Conservation (phyloP, 1,140 invertebrate species). For the Drosophila aff. region DNA sequence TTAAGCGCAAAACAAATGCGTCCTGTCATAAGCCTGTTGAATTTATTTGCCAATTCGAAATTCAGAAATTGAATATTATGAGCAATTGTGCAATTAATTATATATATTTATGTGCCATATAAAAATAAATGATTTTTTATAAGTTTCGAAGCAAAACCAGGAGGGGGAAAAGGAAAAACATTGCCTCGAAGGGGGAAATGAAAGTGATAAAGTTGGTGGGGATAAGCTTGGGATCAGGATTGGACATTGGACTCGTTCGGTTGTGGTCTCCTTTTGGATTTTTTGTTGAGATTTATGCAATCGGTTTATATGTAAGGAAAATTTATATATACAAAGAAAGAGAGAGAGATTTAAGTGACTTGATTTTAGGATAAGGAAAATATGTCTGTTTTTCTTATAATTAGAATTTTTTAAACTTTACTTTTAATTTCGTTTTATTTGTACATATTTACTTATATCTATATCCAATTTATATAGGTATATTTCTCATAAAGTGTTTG, state of each 20-base stretch:
- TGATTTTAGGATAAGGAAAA: too few species aligned
- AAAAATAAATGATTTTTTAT: slow-evolving; percentile 29
- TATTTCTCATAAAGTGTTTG: too few species aligned
- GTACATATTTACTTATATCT: too few species aligned
- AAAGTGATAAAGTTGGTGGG: neutral
- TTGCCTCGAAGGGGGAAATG: slow-evolving; percentile 11
- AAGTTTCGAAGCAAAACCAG: neutral
- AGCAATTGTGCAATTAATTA: slow-evolving; percentile 42
- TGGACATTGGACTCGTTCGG: neutral
- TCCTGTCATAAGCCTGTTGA: slow-evolving; percentile 42
- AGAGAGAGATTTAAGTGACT: too few species aligned
- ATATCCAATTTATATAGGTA: too few species aligned
- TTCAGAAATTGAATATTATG: slow-evolving; percentile 51
- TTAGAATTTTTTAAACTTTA: too few species aligned
- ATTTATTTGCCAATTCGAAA: slow-evolving; percentile 49
- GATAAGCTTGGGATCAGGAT: neutral
- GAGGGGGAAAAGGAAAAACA: neutral
- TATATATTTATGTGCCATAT: slow-evolving; percentile 22
- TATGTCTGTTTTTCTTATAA: too few species aligned
- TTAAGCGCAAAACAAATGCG: slow-evolving; percentile 16
- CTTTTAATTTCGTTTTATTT: too few species aligned
- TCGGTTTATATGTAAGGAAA: neutral
- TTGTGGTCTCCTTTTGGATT: neutral
- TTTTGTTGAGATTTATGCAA: slow-evolving; percentile 3
- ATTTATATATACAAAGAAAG: neutral